Evolutionary conservation across 2,797 vertebrate species (phyloP), one percentile per base, ranked within the genome.

Genomic region (Crenuchus spilurus): DNA sequence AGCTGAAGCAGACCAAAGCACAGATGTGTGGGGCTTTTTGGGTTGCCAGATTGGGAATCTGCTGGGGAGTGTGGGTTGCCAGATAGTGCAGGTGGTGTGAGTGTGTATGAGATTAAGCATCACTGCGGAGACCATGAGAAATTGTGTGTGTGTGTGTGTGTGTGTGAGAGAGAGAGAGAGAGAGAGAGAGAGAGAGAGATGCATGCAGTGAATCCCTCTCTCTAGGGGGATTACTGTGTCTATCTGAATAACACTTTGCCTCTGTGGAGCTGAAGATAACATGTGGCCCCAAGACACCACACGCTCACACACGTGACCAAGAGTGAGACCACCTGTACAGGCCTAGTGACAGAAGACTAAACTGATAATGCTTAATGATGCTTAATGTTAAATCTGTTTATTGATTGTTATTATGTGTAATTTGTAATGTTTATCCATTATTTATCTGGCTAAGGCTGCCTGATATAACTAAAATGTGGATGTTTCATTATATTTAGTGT

Each of bases 41-140:
- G 18, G 72, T 70, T 54, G 88, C 88, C 89, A 88, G 84, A 63
- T 57, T 72, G 76, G 20, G 39, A 58, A 55, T 67, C 48, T 77
- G 67, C 62, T 65, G 2, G 58, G 37, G 37, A 1, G 9, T 60
- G 18, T 68, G 55, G n/a, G 67, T 66, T 66, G 88, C 87, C 90
- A 90, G 84, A 65, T 65, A 70, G 78, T 84, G 79, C 88, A 90
- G 88, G 85, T 88, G 89, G 85, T 88, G 81, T 80, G 82, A 88
- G 81, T 88, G 84, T 85, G 84, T 84, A 70, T 69, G 74, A 89
- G 89, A 92, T 88, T 90, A 89, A 86, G 18, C 5, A 18, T 41
- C 44, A 18, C 49, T 42, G 37, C 61, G 28, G 28, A 51, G 62
- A 26, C 8, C 26, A 13, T 42, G 60, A 42, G 24, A 11, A 4